Conservation (phyloP, 2,888 invertebrate species). For the Aleiodes leptofemur region DNA sequence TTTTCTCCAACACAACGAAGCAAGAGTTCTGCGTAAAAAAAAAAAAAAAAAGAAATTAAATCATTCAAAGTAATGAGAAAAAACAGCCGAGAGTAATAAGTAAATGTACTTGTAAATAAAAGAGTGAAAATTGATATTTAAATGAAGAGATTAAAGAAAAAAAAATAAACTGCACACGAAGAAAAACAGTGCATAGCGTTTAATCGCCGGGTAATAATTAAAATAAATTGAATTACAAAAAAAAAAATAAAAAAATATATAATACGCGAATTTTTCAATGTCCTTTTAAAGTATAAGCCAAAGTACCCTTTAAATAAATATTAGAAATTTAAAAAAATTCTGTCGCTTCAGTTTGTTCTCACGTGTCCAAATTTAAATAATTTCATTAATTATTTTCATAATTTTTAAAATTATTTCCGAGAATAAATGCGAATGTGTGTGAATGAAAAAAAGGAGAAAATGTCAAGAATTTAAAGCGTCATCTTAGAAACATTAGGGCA, state of each 20-base stretch:
- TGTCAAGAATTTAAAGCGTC: neutral
- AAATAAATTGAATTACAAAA: slow-evolving; percentile 47
- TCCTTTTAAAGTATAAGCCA: slow-evolving; percentile 72
- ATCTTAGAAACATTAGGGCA: too few relatives aligned
- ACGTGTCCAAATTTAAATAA: neutral
- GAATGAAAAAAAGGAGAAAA: neutral
- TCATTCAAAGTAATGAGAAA: neutral
- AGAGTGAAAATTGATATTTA: slow-evolving; percentile 27
- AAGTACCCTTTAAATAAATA: slow-evolving; percentile 69
- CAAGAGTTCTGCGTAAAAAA: slow-evolving; percentile 55
- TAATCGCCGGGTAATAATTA: slow-evolving; percentile 66
- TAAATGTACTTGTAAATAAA: slow-evolving; percentile 40
- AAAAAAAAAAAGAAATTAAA: slow-evolving; percentile 42
- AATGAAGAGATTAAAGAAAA: neutral
- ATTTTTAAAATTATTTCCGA: neutral
- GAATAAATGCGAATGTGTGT: slow-evolving; percentile 5
- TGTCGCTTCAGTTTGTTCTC: slow-evolving; percentile 66
- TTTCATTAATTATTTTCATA: neutral
- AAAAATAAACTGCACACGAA: slow-evolving; percentile 51
- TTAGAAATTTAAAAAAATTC: slow-evolving; percentile 69
- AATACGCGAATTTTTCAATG: slow-evolving; percentile 74
- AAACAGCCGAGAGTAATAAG: slow-evolving; percentile 31
- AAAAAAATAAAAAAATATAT: slow-evolving; percentile 57
- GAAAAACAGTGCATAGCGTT: slow-evolving; percentile 60
- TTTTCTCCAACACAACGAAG: slow-evolving; percentile 71